Percentiles rank a stretch among this genome's conserved stretches.
These are phyloP conservation scores for Alouatta caraya DNA, from an alignment of 2,797 vertebrate genomes.

Conservation along the genomic window DNA sequence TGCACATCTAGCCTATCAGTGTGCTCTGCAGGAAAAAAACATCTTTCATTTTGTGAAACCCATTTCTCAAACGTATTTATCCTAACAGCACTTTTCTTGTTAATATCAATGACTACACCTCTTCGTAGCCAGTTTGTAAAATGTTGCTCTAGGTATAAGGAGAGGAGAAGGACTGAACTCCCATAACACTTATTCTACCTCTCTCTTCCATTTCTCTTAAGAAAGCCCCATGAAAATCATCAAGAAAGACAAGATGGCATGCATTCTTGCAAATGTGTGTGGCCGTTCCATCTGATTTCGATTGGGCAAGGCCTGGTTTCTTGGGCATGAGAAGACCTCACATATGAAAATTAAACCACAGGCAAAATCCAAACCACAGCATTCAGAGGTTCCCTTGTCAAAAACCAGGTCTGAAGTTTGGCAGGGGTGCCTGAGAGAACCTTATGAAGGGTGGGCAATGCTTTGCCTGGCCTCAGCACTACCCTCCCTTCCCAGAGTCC, in stretches of 20 bases:
- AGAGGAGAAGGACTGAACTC: background rate
- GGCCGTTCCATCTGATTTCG: slow-evolving; percentile 55
- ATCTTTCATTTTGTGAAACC: background rate
- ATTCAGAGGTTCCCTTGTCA: slow-evolving; percentile 57
- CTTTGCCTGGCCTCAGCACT: background rate
- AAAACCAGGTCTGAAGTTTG: slow-evolving; percentile 37
- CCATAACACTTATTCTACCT: background rate
- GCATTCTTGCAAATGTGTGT: slow-evolving; percentile 14
- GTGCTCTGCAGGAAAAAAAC: background rate
- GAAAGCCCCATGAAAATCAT: background rate
- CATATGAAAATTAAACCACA: slow-evolving; percentile 54
- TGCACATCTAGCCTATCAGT: fast-evolving
- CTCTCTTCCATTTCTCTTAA: background rate
- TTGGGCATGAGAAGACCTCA: slow-evolving; percentile 50
- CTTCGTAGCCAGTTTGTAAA: background rate
- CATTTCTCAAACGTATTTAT: background rate
- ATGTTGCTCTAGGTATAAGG: background rate
- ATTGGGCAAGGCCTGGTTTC: slow-evolving; percentile 50
- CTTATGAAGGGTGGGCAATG: background rate
- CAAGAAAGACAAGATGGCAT: background rate
- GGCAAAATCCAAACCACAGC: slow-evolving; percentile 47
- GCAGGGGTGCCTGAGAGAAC: background rate
- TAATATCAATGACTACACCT: background rate
- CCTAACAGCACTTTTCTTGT: background rate
- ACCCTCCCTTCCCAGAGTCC: background rate